Conservation (phyloP, 2,797 vertebrate species). For the Neomorphus geoffroyi region DNA sequence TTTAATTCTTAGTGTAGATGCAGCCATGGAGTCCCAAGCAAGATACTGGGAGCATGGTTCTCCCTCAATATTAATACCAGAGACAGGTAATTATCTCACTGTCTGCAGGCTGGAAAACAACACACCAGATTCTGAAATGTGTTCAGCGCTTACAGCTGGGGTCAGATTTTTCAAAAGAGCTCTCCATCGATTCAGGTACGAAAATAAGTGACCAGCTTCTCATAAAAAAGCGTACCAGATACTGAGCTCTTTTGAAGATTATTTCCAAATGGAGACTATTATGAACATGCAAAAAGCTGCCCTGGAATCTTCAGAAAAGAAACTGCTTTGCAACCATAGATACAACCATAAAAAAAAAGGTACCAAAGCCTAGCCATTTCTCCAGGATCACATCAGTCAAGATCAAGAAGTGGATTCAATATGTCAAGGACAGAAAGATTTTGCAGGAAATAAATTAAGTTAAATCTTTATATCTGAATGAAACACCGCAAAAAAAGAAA, state of each 20-base stretch:
- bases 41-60: not conserved
- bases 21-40: not conserved
- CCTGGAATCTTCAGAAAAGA: not conserved
- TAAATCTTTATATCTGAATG: not conserved
- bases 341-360: not conserved
- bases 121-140: not conserved
- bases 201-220: not conserved
- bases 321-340: not conserved
- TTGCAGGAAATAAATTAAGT: conserved; percentile 25
- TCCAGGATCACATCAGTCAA: not conserved
- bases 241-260: not conserved
- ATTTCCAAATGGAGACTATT: not conserved
- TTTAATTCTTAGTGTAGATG: not conserved
- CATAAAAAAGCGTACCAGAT: not conserved
- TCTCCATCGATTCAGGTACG: not conserved
- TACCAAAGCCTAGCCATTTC: not conserved
- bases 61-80: not conserved
- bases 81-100: not conserved
- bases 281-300: not conserved
- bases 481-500: not conserved
- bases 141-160: not conserved
- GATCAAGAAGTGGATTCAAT: not conserved
- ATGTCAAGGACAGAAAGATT: not conserved
- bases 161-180: not conserved
- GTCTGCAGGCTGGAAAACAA: not conserved